A percentile compares a stretch with the other conserved stretches of the same genome.
Evolutionary conservation across 2,888 invertebrate species (phyloP).

Genomic region (Criorhina ranunculi): DNA sequence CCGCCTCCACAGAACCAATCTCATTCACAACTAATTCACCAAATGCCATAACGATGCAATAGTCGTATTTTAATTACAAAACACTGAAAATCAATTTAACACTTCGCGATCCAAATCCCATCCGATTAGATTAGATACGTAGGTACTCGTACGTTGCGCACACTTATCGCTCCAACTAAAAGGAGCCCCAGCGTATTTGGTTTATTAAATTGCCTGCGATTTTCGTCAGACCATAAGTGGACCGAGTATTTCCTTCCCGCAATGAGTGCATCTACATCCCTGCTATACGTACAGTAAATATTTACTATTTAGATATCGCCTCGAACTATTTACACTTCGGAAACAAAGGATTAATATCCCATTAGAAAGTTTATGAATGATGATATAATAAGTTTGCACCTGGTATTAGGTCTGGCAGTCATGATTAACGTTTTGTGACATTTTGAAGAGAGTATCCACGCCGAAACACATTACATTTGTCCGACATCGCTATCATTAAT

Average conservation of each 20-base stretch:
- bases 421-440: conserved; percentile 70
- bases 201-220: conserved; percentile 44
- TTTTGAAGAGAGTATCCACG: conserved; percentile 16
- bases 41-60: conserved; percentile 37
- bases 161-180: conserved; percentile 10
- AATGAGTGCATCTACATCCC: conserved; percentile 41
- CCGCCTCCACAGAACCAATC: conserved; percentile 21
- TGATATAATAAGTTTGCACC: conserved; percentile 43
- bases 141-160: conserved; percentile 16
- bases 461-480: conserved; percentile 44
- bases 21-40: not conserved
- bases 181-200: conserved; percentile 4
- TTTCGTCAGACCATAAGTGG: conserved; percentile 16
- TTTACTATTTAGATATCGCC: conserved; percentile 58
- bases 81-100: conserved; percentile 75
- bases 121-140: conserved; percentile 73
- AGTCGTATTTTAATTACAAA: conserved; percentile 69
- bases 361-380: conserved; percentile 66
- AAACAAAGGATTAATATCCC: conserved; percentile 64
- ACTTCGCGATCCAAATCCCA: conserved; percentile 57
- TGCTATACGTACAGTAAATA: conserved; percentile 52
- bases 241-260: conserved; percentile 11
- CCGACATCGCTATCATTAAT: conserved; percentile 60
- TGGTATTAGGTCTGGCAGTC: conserved; percentile 7
- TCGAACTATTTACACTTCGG: conserved; percentile 40